Evolutionary conservation across 2,888 invertebrate species (phyloP), one percentile per base, ranked within the genome.

Genomic region (Erebia palarica): DNA sequence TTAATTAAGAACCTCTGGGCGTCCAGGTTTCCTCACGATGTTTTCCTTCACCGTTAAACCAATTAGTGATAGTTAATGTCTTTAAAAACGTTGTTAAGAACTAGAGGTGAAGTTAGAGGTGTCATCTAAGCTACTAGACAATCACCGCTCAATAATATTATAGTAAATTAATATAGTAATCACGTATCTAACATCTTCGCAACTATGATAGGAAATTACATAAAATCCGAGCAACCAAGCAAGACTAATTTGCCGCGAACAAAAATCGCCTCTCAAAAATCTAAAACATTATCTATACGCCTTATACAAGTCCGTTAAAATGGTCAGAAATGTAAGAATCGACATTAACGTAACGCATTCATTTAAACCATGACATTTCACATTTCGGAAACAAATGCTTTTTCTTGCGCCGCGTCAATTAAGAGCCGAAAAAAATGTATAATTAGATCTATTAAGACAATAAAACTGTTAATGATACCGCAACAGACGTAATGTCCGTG

Each of bases 381-480:
- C 87, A 92, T 92, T 93, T 91, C 88, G 88, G 88, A 91, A 88
- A 92, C 88, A 92, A 93, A 92, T 89, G 90, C 89, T 88, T 86
- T 91, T 86, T 89, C 90, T 88, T 86, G 88, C 89, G 82, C 87
- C 86, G 90, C 91, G 88, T 92, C 92, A 92, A 92, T 92, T 92
- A 92, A 89, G 85, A 85, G 83, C 91, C 92, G 91, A 92, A 92
- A 93, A 91, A 92, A 92, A 92, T 91, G 86, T 91, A 91, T 92
- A 93, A 93, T 93, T 92, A 93, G 91, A 83, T 90, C 90, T 91
- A 92, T 93, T 92, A 92, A 93, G 91, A 93, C 92, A 92, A 92
- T 93, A 93, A 93, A 93, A 91, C 84, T 91, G 90, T 91, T 93
- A 92, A 93, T 92, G 92, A 93, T 91, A 90, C 92, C 89, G 90